Percentiles rank a stretch among this genome's conserved stretches.
Evolutionary conservation across 2,888 invertebrate genomes (phyloP).

Genomic region (Andrena haemorrhoa): DNA sequence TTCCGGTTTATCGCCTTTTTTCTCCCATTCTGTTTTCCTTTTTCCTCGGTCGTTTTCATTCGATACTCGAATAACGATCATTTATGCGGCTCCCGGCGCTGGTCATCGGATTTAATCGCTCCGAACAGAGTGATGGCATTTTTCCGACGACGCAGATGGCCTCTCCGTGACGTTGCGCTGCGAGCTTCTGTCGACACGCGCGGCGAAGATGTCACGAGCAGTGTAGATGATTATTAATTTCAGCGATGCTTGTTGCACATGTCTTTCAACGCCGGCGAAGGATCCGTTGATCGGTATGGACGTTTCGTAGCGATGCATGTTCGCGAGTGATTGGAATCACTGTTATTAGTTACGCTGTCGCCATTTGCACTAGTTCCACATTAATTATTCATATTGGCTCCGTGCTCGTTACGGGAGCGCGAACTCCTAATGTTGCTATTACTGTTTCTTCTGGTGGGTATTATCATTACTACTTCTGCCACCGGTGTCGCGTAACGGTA

Average conservation of each 20-base stretch:
- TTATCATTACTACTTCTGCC: neutral
- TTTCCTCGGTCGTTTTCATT: too few species aligned
- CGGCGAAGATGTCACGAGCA: neutral
- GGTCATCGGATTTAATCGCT: neutral
- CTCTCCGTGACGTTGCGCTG: neutral
- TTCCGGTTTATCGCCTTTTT: neutral
- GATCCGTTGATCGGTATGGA: too few species aligned
- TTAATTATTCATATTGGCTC: neutral
- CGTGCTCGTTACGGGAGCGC: neutral
- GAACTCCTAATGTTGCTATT: neutral
- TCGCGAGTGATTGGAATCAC: too few species aligned
- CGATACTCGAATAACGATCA: too few species aligned
- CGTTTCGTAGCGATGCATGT: too few species aligned
- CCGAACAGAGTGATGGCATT: neutral
- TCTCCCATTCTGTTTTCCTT: neutral
- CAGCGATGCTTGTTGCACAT: neutral
- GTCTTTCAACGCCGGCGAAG: too few species aligned
- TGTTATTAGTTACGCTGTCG: too few species aligned
- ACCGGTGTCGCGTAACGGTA: neutral
- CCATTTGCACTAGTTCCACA: too few species aligned
- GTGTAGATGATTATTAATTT: neutral
- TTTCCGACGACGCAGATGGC: neutral
- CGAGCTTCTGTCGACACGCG: neutral
- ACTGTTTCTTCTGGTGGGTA: neutral
- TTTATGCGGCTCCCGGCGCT: neutral